phyloP scores from a whole-genome alignment of 2,113 vertebrate genomes.

The Anthoscopus minutus region DNA sequence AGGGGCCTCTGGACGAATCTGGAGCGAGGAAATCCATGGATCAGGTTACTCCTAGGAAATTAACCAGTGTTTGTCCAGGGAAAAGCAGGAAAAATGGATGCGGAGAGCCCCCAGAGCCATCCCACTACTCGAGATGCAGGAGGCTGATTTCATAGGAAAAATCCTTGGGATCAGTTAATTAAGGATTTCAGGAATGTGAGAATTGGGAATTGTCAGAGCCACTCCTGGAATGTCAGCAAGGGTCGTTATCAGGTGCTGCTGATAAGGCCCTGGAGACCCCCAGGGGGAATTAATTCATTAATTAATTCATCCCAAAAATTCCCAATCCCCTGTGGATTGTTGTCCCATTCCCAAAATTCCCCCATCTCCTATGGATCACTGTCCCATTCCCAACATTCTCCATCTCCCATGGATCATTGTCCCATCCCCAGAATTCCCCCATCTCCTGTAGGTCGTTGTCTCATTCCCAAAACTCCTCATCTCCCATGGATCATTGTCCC shows the following conservation, averaged over 20 bases:
- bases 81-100: neutral
- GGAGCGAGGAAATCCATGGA: neutral
- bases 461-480: neutral
- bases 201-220: neutral
- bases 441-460: too few relatives aligned
- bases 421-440: neutral
- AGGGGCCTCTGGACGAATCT: neutral
- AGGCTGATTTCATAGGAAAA: neutral
- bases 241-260: neutral
- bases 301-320: neutral
- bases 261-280: neutral
- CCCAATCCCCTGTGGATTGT: neutral
- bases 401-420: neutral
- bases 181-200: neutral
- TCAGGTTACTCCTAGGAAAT: neutral
- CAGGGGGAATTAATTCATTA: neutral
- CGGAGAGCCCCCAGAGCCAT: neutral
- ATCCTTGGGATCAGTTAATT: neutral
- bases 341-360: neutral
- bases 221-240: neutral
- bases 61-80: neutral
- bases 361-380: neutral
- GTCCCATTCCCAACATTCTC: neutral
- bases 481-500: neutral
- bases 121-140: neutral